Evolutionary conservation across 2,888 invertebrate species (phyloP).

Genomic region (Athalia cordata): DNA sequence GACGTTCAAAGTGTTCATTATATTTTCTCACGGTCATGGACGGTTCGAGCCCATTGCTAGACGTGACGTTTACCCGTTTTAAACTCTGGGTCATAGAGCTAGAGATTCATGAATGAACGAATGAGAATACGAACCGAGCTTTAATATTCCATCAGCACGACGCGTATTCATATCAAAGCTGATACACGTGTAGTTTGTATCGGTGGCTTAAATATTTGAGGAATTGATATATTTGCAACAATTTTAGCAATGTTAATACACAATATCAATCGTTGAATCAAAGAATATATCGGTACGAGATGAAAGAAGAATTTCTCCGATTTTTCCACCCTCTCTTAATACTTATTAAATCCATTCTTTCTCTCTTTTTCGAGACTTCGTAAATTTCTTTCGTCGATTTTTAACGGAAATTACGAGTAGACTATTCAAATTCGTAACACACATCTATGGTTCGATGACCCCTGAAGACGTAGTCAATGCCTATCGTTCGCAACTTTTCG

Average conservation of each 20-base stretch:
- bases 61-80: conserved; percentile 41
- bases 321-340: not conserved
- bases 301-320: too few species aligned
- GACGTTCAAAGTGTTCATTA: not conserved
- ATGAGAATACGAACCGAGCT: conserved; percentile 52
- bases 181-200: conserved; percentile 54
- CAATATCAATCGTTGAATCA: too few species aligned
- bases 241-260: too few species aligned
- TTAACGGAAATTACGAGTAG: conserved; percentile 30
- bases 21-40: not conserved
- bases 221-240: not conserved
- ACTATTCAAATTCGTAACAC: conserved; percentile 41
- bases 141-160: conserved; percentile 54
- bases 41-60: conserved; percentile 49
- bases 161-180: conserved; percentile 52
- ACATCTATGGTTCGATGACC: conserved; percentile 29
- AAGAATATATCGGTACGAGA: too few species aligned
- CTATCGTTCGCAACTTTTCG: not conserved
- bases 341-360: not conserved
- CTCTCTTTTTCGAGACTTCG: not conserved
- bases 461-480: not conserved
- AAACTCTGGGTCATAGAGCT: conserved; percentile 45
- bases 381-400: not conserved
- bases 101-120: conserved; percentile 52
- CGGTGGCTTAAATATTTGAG: conserved; percentile 43